Base-by-base conservation (phyloP, 2,888 invertebrate species). In the Drosophila testacea region DNA sequence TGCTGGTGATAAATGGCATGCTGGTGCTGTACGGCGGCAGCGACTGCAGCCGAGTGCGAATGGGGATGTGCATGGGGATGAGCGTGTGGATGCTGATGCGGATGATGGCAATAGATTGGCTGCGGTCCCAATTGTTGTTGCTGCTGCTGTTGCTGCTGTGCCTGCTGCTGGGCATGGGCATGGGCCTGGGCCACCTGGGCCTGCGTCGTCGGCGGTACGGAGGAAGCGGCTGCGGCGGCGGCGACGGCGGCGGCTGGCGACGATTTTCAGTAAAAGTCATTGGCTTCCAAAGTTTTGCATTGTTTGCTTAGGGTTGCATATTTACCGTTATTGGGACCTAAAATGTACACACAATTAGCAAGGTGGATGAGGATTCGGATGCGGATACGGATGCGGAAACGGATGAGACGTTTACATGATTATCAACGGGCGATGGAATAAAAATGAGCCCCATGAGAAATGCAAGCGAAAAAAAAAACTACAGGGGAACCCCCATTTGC, bases 301-400 rank as follows among this genome's bases (percentile, higher is more conserved):
- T 97, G 97, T 94, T 97, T 97, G 95, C 97, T 97, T 94, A 97
- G 94, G 94, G 97, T 97, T 93, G 97, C 97, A 95, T 97, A 97
- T 95, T 97, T 97, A 93, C 95, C 95, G 94, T 95, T 95, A 94
- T 96, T 95, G 90, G 95, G 95, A 92, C 95, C 95, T 92, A 85
- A 79, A 90, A 85, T 72, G 70, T 68, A 79, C 69, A 83, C 72
- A 88, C 72, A 84, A 83, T 83, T 83, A 83, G 88, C 88, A 73
- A 77, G 86, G 85, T 73, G 85, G 82, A 81, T 68, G 66, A 78
- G 81, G 79, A 82, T 73, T 61, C 76, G 84, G 81, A 82, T 77
- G 34, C 69, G 73, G 73, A 79, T 64, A 56, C 52, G 65, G 67
- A 62, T 54, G 79, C 54, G 44, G 44, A 38, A n/a, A 4, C 1